These are phyloP conservation scores for Lycia hirtaria DNA, from an alignment of 2,888 invertebrate species.

Conservation along the genomic window DNA sequence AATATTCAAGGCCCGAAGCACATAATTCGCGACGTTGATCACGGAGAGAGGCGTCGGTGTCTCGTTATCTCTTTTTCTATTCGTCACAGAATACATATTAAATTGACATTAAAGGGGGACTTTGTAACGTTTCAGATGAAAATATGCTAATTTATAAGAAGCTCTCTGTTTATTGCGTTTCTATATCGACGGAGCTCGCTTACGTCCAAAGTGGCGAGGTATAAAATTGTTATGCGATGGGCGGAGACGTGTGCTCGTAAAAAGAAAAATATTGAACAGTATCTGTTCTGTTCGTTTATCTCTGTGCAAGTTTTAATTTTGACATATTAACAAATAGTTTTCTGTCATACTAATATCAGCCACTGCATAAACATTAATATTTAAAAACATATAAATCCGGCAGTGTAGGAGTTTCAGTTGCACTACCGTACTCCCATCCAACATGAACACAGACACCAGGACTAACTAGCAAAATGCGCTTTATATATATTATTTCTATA, in stretches of 20 bases:
- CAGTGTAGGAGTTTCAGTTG: no score
- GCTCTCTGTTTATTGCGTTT: conserved; percentile 50
- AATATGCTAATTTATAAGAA: conserved; percentile 51
- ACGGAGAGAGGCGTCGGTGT: conserved; percentile 62
- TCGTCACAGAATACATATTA: conserved; percentile 63
- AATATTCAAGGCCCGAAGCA: conserved; percentile 72
- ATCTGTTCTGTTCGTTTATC: not conserved
- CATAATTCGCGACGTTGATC: conserved; percentile 77
- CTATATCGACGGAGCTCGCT: conserved; percentile 42
- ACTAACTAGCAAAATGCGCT: no score
- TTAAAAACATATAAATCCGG: no score
- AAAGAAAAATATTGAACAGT: conserved; percentile 13
- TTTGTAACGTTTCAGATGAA: conserved; percentile 50
- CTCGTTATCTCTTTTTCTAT: conserved; percentile 75
- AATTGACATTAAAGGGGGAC: conserved; percentile 62
- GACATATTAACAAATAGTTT: not conserved
- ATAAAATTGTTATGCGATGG: conserved; percentile 31
- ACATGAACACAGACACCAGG: no score
- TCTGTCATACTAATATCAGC: no score
- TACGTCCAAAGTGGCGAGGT: conserved; percentile 30
- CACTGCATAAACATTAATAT: no score
- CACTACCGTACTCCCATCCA: no score
- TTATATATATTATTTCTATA: no score
- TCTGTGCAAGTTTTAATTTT: not conserved
- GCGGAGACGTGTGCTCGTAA: conserved; percentile 25